Base-by-base conservation (phyloP, 1,140 invertebrate genomes). In the Muscidifurax raptorellus region DNA sequence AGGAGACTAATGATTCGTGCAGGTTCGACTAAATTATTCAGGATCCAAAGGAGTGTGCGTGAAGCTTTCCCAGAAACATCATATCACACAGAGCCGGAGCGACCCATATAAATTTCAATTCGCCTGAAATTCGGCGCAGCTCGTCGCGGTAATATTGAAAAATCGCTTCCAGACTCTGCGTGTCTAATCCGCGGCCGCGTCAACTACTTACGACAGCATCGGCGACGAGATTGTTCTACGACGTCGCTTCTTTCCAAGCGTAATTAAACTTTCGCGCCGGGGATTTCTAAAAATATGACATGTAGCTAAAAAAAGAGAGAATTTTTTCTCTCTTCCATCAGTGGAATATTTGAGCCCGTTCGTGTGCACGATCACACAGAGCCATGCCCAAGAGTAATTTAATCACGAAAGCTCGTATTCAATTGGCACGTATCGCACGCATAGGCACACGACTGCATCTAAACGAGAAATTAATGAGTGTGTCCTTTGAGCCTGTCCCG, bases 91-190 rank as follows among this genome's bases (percentile, higher is more conserved):
- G 4, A 59, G 3, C 22, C 4, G 18, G 44, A 47, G 9, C 18
- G 22, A 59, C 52, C 52, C 18, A 59, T 22, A 59, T 59, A 59
- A 59, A 59, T 59, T 59, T 59, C 52, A 59, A 59, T 59, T 59
- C 22, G 18, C 52, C 22, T 4, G 52, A 59, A 59, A 59, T 59
- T 59, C 52, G 52, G 52, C 52, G 6, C 44, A 30, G 27, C 10
- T 32, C 32, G 18, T n/a, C n/a, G n/a, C 72, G 18, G 15, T 77
- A 64, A 79, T 79, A 79, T 66, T 66, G 76, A 79, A 79, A 79
- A 79, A 79, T 79, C 75, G 18, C 72, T 40, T 75, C 36, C n/a
- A 12, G 30, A 4, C 32, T 22, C 10, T 3, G 22, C 22, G 7
- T n/a, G 36, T 40, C n/a, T 75, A 75, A 75, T 75, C 30, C 22